phyloP scores from a whole-genome alignment of 2,888 invertebrate genomes.

The Leptopilina myrica region DNA sequence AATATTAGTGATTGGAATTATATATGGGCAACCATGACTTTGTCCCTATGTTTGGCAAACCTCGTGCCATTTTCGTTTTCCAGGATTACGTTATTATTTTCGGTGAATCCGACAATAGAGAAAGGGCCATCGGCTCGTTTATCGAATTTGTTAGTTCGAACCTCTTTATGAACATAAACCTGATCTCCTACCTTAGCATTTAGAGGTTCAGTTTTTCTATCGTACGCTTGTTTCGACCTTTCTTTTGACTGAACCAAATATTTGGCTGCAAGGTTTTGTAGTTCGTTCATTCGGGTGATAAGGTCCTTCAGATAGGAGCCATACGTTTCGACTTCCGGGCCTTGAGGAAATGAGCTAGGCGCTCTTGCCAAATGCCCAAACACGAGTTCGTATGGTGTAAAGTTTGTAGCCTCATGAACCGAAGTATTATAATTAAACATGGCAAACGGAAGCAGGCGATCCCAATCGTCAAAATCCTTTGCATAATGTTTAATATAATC shows the following conservation, averaged over 20 bases:
- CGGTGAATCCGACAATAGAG: background rate
- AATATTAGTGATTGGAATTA: background rate
- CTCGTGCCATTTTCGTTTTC: background rate
- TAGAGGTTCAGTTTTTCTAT: background rate
- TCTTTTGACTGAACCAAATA: background rate
- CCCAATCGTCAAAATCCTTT: slow-evolving; percentile 4
- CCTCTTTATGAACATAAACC: background rate
- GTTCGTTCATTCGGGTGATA: background rate
- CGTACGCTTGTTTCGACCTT: background rate
- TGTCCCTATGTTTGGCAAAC: background rate
- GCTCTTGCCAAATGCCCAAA: background rate
- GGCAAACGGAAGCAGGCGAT: background rate
- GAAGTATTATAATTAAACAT: background rate
- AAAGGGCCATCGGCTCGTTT: background rate
- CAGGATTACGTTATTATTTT: background rate
- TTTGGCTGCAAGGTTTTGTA: background rate
- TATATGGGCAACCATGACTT: background rate
- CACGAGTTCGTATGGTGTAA: background rate
- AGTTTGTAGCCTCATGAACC: background rate
- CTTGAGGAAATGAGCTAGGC: background rate
- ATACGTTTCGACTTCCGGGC: background rate
- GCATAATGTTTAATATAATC: slow-evolving; percentile 7
- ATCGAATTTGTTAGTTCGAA: background rate
- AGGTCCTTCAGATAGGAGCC: background rate
- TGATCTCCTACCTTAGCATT: background rate